Evolutionary conservation across 30 jellyfish, hydroid and myxozoan species (phyloP).

Genomic region (Turritopsis dohrnii): DNA sequence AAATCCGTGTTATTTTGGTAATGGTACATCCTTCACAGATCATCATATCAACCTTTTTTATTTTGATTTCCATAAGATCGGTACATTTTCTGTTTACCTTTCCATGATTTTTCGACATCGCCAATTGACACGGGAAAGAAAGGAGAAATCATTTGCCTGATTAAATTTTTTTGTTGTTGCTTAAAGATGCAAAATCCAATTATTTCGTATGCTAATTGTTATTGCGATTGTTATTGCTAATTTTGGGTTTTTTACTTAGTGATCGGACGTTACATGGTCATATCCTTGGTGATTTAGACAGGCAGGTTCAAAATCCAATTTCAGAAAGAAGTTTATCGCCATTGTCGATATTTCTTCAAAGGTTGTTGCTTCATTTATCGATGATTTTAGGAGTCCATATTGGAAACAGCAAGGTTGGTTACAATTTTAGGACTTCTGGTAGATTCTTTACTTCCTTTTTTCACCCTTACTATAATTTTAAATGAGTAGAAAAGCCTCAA

Average conservation of each 20-base stretch:
- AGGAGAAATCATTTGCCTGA: too few relatives aligned
- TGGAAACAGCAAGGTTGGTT: conserved; percentile 19
- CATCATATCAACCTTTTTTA: too few relatives aligned
- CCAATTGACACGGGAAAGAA: too few relatives aligned
- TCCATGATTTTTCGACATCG: too few relatives aligned
- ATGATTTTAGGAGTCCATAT: conserved; percentile 14
- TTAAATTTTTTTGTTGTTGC: neutral
- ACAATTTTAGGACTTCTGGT: neutral
- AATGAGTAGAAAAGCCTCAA: too few relatives aligned
- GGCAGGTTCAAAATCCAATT: conserved; percentile 3
- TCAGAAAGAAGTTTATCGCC: conserved; percentile 25
- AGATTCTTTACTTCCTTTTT: too few relatives aligned
- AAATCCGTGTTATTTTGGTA: too few relatives aligned
- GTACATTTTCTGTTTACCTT: too few relatives aligned
- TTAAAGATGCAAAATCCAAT: neutral
- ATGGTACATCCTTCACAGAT: too few relatives aligned
- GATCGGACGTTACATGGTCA: conserved; percentile 51
- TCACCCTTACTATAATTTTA: too few relatives aligned
- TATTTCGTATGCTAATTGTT: neutral
- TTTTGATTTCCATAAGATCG: too few relatives aligned
- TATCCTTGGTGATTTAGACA: conserved; percentile 9
- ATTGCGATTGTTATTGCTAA: neutral
- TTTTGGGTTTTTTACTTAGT: neutral
- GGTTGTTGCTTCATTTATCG: conserved; percentile 23
- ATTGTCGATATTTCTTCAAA: conserved; percentile 20